These are phyloP conservation scores for Planiliza haematocheilus DNA, from an alignment of 2,113 vertebrate genomes.

Conservation along the genomic window DNA sequence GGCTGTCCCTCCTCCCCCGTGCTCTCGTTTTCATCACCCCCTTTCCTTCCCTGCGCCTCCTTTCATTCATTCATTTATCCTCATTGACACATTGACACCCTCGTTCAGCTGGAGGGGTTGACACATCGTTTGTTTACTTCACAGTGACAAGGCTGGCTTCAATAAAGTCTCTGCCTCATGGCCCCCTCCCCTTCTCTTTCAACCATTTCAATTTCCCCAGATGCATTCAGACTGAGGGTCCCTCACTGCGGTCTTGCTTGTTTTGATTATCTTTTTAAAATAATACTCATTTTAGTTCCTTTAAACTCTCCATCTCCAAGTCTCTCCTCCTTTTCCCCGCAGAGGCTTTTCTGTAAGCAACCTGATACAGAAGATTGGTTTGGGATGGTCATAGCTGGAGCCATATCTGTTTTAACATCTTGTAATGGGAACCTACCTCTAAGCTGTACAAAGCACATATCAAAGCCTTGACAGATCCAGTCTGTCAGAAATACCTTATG, in stretches of 20 bases:
- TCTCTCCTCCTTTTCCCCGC: background rate
- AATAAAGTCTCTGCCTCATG: slow-evolving; percentile 16
- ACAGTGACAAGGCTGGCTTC: slow-evolving; percentile 43
- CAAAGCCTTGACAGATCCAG: background rate
- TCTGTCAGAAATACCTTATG: background rate
- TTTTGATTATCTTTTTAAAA: background rate
- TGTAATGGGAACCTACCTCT: slow-evolving; percentile 1
- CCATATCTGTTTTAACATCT: background rate
- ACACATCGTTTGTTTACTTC: slow-evolving; percentile 68
- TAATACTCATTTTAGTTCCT: background rate
- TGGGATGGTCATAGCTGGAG: background rate
- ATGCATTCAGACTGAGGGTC: slow-evolving; percentile 2
- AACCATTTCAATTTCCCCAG: background rate
- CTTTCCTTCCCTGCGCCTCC: slow-evolving; percentile 15
- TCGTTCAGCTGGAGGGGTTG: slow-evolving; percentile 52
- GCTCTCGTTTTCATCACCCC: slow-evolving; percentile 37
- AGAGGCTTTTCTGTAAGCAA: background rate
- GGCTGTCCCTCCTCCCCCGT: slow-evolving; percentile 29
- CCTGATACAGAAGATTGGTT: background rate
- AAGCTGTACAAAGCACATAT: background rate
- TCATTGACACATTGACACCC: slow-evolving; percentile 64
- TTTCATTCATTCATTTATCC: slow-evolving; percentile 61
- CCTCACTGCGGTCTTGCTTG: background rate
- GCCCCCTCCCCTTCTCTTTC: background rate
- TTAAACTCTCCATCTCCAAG: background rate